A percentile compares a stretch with the other conserved stretches of the same genome.
phyloP scores from a whole-genome alignment of 92 coral and sea anemone genomes.

The Metridium senile region DNA sequence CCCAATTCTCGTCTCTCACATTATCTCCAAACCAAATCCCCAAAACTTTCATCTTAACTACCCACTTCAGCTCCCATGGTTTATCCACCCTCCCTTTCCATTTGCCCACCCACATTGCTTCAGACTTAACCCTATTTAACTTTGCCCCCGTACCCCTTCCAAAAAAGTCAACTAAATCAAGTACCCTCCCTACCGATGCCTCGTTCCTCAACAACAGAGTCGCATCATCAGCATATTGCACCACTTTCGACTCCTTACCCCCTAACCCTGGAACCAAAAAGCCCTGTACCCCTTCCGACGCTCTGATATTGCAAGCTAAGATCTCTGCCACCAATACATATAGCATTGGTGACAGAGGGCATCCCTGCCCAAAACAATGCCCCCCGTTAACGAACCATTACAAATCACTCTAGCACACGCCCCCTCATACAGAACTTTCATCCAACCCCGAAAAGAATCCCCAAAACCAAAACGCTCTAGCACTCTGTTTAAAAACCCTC shows the following conservation, averaged over 20 bases:
- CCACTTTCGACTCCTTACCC: neutral
- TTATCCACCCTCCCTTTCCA: too few relatives aligned
- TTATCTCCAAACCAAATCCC: too few relatives aligned
- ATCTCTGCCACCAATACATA: slow-evolving; percentile 43
- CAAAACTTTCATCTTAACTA: too few relatives aligned
- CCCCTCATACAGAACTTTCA: neutral
- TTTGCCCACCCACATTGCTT: too few relatives aligned
- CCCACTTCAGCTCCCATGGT: too few relatives aligned
- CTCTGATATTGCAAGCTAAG: slow-evolving; percentile 10
- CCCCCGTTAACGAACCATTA: neutral
- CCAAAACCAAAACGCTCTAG: slow-evolving; percentile 6
- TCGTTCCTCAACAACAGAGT: too few relatives aligned
- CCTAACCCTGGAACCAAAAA: neutral
- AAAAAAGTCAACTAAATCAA: too few relatives aligned
- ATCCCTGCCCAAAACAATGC: slow-evolving; percentile 26
- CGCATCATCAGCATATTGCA: neutral
- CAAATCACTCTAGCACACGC: neutral
- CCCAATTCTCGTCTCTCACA: too few relatives aligned
- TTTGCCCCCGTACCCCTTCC: too few relatives aligned
- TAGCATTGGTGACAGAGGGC: slow-evolving; percentile 53
- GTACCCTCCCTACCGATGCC: too few relatives aligned
- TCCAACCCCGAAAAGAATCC: neutral
- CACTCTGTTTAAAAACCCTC: neutral
- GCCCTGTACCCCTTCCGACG: neutral
- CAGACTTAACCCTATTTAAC: too few relatives aligned